These are phyloP conservation scores for Chloropsis cyanopogon DNA, from an alignment of 2,113 vertebrate genomes.

Conservation along the genomic window DNA sequence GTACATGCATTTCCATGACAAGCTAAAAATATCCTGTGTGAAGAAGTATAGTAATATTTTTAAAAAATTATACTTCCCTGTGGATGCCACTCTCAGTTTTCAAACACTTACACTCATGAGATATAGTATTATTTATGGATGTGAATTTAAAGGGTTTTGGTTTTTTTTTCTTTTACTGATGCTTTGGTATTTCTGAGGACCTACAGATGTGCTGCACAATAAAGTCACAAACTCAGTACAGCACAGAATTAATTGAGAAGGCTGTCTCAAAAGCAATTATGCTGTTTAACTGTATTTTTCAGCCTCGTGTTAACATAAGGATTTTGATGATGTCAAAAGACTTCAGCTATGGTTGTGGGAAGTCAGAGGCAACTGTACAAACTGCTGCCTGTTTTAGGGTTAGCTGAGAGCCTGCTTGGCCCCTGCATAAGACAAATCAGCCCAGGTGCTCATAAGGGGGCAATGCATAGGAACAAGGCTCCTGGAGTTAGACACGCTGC, in stretches of 20 bases:
- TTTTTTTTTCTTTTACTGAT: slow-evolving; percentile 16
- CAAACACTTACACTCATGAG: slow-evolving; percentile 70
- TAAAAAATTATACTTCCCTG: slow-evolving; percentile 21
- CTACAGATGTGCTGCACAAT: slow-evolving; percentile 60
- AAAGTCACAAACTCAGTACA: slow-evolving; percentile 62
- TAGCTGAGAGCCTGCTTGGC: not conserved
- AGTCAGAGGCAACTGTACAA: not conserved
- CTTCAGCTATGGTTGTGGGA: not conserved
- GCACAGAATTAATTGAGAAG: slow-evolving; percentile 76
- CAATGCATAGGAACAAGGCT: not conserved
- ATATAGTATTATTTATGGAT: slow-evolving; percentile 71
- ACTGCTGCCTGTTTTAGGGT: not conserved
- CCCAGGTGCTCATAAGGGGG: not conserved
- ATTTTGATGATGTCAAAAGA: not conserved
- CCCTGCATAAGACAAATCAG: not conserved
- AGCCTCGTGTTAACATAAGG: slow-evolving; percentile 23
- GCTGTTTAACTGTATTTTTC: slow-evolving; percentile 70
- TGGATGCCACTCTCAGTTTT: slow-evolving; percentile 53
- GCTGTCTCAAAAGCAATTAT: slow-evolving; percentile 52
- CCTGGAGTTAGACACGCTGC: not conserved
- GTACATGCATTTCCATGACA: slow-evolving; percentile 62
- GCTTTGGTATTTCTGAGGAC: slow-evolving; percentile 79
- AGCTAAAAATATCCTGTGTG: not conserved
- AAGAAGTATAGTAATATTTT: slow-evolving; percentile 49
- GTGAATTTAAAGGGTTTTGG: slow-evolving; percentile 63